Base-by-base conservation (phyloP, 2,113 vertebrate genomes). In the Macroglossus sobrinus region DNA sequence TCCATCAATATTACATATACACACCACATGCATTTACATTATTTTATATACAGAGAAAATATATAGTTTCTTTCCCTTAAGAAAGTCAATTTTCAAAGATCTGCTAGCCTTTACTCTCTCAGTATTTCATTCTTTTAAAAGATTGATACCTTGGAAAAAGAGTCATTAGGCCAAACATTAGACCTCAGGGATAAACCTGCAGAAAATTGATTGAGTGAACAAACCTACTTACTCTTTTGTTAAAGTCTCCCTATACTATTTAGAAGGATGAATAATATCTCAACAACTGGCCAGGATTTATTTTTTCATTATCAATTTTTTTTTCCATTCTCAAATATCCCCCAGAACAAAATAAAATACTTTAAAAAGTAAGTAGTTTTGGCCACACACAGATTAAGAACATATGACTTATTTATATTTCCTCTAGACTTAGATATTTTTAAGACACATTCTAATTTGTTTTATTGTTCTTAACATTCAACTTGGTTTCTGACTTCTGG, bases 11-110 rank as follows among this genome's bases (percentile, higher is more conserved):
- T 38, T 30, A 64, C 55, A 61, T 72, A 53, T 74, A 76, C 3
- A 92, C 0, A 84, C 12, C 6, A 64, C 13, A 79, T 22, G 13
- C 18, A 33, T 33, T 45, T 74, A 21, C 57, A 80, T 69, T 33
- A 76, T 78, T 97, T 86, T 92, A 86, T 63, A 75, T 40, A 55
- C 5, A 57, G 30, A 50, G 78, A 91, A 82, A 84, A 84, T 9
- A 40, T 35, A 40, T 35, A 79, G 18, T 85, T 80, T 74, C 19
- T 93, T 91, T 82, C 61, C 43, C 61, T 87, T 63, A 95, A 90
- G n/a, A 91, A 95, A 93, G 38, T 26, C 86, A 91, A 24, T 72
- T 97, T 96, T 93, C 71, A 95, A 95, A 93, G 59, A 92, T 81
- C 63, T 33, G 10, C 30, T 93, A 95, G 57, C 28, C 12, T 93